phyloP scores from a whole-genome alignment of 2,797 vertebrate species.

The Artibeus jamaicensis region DNA sequence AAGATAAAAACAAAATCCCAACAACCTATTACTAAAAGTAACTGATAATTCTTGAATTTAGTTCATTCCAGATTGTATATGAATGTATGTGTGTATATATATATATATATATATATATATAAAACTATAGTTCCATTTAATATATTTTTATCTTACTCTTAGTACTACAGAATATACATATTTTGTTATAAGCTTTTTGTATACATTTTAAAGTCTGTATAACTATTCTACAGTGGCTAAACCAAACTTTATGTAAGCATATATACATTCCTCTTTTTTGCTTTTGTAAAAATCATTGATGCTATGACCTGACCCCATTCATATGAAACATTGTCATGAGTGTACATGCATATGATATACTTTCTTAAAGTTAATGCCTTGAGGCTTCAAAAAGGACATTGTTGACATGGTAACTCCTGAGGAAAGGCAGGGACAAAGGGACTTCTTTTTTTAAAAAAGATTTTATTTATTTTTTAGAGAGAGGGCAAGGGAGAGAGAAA shows the following conservation, averaged over 20 bases:
- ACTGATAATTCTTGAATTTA: not conserved
- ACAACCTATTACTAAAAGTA: not conserved
- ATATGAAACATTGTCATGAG: not conserved
- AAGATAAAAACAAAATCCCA: not conserved
- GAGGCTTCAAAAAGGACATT: not conserved
- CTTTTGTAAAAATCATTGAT: slow-evolving; percentile 16
- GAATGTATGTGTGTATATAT: not conserved
- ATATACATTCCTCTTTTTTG: not conserved
- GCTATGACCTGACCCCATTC: not conserved
- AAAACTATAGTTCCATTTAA: not conserved
- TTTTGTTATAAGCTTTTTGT: not conserved
- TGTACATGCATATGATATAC: not conserved
- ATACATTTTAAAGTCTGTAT: not conserved
- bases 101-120: not conserved
- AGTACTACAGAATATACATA: not conserved
- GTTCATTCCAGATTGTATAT: not conserved
- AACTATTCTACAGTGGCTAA: not conserved
- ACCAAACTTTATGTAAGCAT: not conserved
- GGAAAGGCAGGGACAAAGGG: not conserved
- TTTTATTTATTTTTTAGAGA: too few relatives aligned
- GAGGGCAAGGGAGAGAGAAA: too few relatives aligned
- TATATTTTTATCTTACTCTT: not conserved
- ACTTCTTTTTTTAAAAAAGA: too few relatives aligned
- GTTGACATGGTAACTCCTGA: not conserved
- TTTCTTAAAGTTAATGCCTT: not conserved